phyloP scores from a whole-genome alignment of 2,113 vertebrate species.

The Acinonyx jubatus region DNA sequence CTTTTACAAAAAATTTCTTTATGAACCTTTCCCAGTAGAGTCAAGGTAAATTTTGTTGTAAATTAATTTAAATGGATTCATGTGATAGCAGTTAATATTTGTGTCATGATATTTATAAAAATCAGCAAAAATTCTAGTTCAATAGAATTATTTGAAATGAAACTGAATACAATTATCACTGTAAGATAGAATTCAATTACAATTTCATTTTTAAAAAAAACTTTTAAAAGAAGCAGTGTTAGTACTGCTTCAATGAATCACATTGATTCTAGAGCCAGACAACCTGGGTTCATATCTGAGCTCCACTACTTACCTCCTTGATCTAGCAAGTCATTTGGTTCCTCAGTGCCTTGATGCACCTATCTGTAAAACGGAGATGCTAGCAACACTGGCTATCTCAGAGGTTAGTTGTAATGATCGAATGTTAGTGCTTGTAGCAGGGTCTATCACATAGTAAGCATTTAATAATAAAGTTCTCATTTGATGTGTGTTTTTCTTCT shows the following conservation, averaged over 20 bases:
- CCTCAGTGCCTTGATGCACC: background rate
- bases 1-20: conserved; percentile 99
- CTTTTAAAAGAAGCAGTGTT: background rate
- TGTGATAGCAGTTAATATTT: conserved; percentile 31
- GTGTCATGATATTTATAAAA: conserved; percentile 48
- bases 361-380: background rate
- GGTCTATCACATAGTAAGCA: background rate
- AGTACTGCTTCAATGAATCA: background rate
- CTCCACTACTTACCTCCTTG: background rate
- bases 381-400: background rate
- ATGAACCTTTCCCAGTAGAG: conserved; percentile 98
- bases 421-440: background rate
- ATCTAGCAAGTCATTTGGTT: background rate
- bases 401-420: background rate
- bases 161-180: background rate
- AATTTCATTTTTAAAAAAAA: background rate
- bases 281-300: background rate
- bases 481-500: background rate
- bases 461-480: background rate
- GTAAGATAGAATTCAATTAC: background rate
- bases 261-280: background rate
- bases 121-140: background rate
- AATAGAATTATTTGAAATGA: conserved; percentile 17
- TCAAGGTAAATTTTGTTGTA: conserved; percentile 90
- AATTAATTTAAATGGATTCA: conserved; percentile 10